Conservation (phyloP, 2,888 invertebrate genomes). For the Ennomos erosarius region DNA sequence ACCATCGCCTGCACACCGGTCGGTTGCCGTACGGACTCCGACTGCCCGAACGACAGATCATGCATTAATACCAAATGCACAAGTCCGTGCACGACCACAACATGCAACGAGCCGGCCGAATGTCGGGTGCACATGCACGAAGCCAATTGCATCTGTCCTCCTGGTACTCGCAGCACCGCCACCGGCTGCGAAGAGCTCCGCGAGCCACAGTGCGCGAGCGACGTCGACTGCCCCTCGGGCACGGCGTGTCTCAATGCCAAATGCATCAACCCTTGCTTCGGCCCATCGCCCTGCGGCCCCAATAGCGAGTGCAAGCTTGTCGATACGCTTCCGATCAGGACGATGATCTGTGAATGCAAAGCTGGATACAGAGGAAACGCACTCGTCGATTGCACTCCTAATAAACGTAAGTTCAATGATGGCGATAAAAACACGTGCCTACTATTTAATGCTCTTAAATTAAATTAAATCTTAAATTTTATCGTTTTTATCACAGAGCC, state of each 20-base stretch:
- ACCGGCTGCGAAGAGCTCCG: constrained; percentile 86
- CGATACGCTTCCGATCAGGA: constrained; percentile 93
- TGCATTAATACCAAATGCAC: constrained; percentile 93
- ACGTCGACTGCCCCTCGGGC: constrained; percentile 93
- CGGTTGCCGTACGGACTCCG: constrained; percentile 91
- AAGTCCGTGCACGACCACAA: constrained; percentile 89
- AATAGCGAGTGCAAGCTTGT: constrained; percentile 92
- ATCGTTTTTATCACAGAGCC: constrained; percentile 52
- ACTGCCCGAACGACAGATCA: constrained; percentile 92
- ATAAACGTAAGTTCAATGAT: constrained; percentile 87
- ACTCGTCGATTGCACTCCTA: constrained; percentile 89
- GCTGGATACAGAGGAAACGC: constrained; percentile 95
- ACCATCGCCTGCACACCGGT: constrained; percentile 90
- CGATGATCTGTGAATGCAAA: constrained; percentile 95
- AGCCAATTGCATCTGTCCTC: constrained; percentile 92
- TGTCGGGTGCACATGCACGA: constrained; percentile 92
- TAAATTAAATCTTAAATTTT: too few relatives aligned
- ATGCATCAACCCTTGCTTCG: constrained; percentile 93
- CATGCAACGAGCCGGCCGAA: constrained; percentile 89
- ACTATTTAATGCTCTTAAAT: too few relatives aligned
- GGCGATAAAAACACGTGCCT: too few relatives aligned
- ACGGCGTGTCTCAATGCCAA: constrained; percentile 92
- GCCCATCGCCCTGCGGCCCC: constrained; percentile 91
- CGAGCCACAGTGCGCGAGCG: constrained; percentile 89
- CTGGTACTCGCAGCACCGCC: constrained; percentile 88